phyloP scores from a whole-genome alignment of 2,888 invertebrate species.

The Callyntrura guangdongensis region DNA sequence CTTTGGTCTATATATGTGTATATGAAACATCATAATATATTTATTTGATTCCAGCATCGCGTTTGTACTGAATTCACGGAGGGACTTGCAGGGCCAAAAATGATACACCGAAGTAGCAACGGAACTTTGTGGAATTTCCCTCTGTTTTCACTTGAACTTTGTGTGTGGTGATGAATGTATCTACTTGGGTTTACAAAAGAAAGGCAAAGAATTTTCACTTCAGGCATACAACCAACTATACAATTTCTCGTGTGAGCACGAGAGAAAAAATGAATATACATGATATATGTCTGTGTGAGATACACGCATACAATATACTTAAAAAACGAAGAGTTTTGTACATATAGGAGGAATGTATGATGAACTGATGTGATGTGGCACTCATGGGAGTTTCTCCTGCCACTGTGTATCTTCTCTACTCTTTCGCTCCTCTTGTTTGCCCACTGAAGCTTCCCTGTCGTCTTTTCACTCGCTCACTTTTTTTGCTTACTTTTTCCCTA shows the following conservation, averaged over 20 bases:
- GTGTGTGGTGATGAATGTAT: constrained; percentile 28
- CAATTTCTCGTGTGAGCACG: background rate
- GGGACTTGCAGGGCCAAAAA: constrained; percentile 25
- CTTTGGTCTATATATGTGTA: background rate
- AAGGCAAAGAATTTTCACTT: constrained; percentile 49
- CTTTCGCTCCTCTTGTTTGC: constrained; percentile 70
- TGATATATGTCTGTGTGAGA: constrained; percentile 15
- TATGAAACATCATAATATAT: background rate
- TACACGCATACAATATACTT: background rate
- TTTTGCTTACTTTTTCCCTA: constrained; percentile 42
- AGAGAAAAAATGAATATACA: constrained; percentile 41
- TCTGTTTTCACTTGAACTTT: constrained; percentile 61
- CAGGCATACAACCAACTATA: constrained; percentile 8
- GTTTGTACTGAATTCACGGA: background rate
- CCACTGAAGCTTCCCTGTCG: constrained; percentile 59
- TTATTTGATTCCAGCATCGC: background rate
- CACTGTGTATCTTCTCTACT: constrained; percentile 55
- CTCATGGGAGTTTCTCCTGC: constrained; percentile 80
- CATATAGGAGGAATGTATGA: constrained; percentile 49
- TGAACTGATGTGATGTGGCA: constrained; percentile 81
- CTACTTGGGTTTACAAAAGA: background rate
- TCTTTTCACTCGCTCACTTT: constrained; percentile 60
- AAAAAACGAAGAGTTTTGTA: background rate
- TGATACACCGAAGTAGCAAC: constrained; percentile 55
- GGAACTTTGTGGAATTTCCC: constrained; percentile 71